Percentiles rank a stretch among this genome's conserved stretches.
Conservation (phyloP, 2,888 invertebrate species). For the Dusona sp. region DNA sequence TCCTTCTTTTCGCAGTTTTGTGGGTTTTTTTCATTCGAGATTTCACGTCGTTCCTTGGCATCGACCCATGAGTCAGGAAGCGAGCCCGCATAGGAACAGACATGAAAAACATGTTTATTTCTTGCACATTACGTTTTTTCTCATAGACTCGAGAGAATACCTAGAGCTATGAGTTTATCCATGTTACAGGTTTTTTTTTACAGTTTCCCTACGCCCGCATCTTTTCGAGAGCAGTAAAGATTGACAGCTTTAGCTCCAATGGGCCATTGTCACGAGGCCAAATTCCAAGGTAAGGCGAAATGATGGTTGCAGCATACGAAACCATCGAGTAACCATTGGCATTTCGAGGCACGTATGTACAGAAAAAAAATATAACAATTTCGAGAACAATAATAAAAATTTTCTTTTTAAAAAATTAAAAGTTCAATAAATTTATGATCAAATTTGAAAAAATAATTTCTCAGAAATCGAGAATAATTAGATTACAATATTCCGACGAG, state of each 20-base stretch:
- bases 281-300: neutral
- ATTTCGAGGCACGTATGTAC: neutral
- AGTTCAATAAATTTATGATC: neutral
- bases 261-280: constrained; percentile 11
- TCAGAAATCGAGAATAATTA: neutral
- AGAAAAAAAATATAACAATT: neutral
- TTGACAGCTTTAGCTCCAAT: constrained; percentile 1
- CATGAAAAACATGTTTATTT: constrained; percentile 13
- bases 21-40: neutral
- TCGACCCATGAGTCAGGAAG: neutral
- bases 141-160: neutral
- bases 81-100: neutral
- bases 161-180: neutral
- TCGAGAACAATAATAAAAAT: neutral
- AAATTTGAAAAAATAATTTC: neutral
- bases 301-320: neutral
- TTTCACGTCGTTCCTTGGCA: neutral
- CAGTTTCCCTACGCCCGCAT: neutral
- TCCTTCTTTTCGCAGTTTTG: neutral
- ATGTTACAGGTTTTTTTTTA: neutral
- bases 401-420: neutral
- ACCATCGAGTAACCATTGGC: neutral
- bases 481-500: neutral
- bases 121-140: constrained; percentile 4
- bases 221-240: neutral